Evolutionary conservation across 2,797 vertebrate genomes (phyloP).

Genomic region (Fistularia tabacaria): DNA sequence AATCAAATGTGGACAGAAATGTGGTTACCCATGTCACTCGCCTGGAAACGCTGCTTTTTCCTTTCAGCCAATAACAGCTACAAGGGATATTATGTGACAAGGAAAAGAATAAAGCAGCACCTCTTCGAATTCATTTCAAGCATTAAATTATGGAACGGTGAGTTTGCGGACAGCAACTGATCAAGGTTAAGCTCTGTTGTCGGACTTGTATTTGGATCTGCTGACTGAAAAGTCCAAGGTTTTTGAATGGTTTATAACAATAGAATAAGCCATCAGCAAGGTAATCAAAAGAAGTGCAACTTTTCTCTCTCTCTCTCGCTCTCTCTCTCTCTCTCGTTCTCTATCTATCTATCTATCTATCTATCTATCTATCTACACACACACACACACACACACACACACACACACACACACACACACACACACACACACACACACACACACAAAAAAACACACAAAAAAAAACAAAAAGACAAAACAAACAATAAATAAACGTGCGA

Average conservation of each 20-base stretch:
- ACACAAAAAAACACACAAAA: constrained; percentile 10
- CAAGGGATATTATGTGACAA: constrained; percentile 7
- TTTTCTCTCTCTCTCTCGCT: too few relatives aligned
- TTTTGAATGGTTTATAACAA: not conserved
- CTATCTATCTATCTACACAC: constrained; percentile 1
- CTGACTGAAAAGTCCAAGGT: too few relatives aligned
- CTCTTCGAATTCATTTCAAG: constrained; percentile 1
- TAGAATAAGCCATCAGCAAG: constrained; percentile 3
- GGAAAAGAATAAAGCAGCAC: not conserved
- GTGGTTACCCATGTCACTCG: constrained; percentile 23
- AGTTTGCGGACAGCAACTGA: constrained; percentile 1
- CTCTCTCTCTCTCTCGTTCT: too few relatives aligned
- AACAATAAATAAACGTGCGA: too few relatives aligned
- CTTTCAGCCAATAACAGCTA: constrained; percentile 6
- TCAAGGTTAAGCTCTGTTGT: constrained; percentile 13
- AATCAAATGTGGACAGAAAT: constrained; percentile 50
- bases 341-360: too few relatives aligned
- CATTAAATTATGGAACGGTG: constrained; percentile 3
- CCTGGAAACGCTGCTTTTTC: constrained; percentile 11
- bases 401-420: constrained; percentile 12
- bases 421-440: constrained; percentile 23
- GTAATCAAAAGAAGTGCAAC: too few relatives aligned
- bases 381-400: constrained; percentile 24
- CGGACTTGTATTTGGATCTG: not conserved
- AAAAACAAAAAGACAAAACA: too few relatives aligned